These are phyloP conservation scores for Metaphire vulgaris DNA, from an alignment of 1,140 invertebrate species.

Conservation along the genomic window DNA sequence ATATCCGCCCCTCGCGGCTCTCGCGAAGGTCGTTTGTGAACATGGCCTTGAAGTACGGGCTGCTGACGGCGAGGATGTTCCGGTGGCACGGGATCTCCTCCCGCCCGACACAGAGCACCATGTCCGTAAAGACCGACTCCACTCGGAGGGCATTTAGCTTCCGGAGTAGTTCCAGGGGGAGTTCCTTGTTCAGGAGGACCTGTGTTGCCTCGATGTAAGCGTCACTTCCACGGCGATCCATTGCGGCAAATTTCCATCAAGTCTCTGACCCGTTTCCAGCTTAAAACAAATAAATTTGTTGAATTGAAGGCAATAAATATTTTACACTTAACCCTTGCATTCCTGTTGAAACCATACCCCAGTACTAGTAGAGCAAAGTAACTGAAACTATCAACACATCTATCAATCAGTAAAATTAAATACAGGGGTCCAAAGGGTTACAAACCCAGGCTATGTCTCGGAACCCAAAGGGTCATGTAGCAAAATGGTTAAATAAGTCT, in stretches of 20 bases:
- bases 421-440: too few relatives aligned
- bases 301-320: too few relatives aligned
- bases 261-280: too few relatives aligned
- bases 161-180: conserved; percentile 40
- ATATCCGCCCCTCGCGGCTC: conserved; percentile 43
- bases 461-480: too few relatives aligned
- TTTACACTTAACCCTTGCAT: too few relatives aligned
- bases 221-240: neutral
- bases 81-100: conserved; percentile 52
- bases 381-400: too few relatives aligned
- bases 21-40: conserved; percentile 53
- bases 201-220: neutral
- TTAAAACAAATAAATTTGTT: too few relatives aligned
- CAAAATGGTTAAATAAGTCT: too few relatives aligned
- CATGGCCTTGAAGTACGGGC: conserved; percentile 55
- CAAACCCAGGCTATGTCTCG: too few relatives aligned
- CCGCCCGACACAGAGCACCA: conserved; percentile 45
- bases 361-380: too few relatives aligned
- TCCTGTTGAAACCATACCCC: too few relatives aligned
- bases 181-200: conserved; percentile 26
- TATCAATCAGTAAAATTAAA: too few relatives aligned
- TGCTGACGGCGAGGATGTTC: conserved; percentile 51
- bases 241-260: neutral
- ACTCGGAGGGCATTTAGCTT: conserved; percentile 42
- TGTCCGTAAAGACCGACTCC: conserved; percentile 45